Conservation (phyloP, 1,140 invertebrate genomes). For the Neelides sp. region DNA sequence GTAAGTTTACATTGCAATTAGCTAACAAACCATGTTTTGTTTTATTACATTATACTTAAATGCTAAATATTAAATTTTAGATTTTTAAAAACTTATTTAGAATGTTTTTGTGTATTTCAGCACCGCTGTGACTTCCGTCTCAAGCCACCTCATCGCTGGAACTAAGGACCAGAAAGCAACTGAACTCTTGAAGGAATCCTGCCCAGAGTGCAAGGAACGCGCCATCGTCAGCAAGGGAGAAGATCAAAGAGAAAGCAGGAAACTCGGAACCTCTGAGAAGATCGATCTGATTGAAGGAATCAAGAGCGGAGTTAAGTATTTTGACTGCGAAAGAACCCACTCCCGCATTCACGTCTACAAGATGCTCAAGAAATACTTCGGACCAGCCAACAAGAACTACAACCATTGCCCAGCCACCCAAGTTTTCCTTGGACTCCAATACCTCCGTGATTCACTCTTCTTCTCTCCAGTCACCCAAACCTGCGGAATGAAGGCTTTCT, state of each 20-base stretch:
- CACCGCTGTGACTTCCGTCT: slow-evolving; percentile 17
- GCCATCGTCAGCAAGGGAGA: slow-evolving; percentile 26
- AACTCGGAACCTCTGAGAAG: slow-evolving; percentile 24
- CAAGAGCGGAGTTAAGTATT: slow-evolving; percentile 26
- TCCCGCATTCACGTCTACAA: slow-evolving; percentile 20
- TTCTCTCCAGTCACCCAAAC: slow-evolving; percentile 29
- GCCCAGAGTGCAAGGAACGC: slow-evolving; percentile 15
- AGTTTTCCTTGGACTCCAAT: slow-evolving; percentile 21
- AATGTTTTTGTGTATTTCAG: too few relatives aligned
- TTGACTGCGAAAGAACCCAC: slow-evolving; percentile 29
- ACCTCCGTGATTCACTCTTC: slow-evolving; percentile 23
- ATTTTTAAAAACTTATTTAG: too few relatives aligned
- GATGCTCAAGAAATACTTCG: slow-evolving; percentile 25
- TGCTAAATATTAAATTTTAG: too few relatives aligned
- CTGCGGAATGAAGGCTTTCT: slow-evolving; percentile 30
- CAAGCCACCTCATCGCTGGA: slow-evolving; percentile 3
- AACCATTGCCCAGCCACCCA: slow-evolving; percentile 9
- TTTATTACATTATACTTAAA: too few relatives aligned
- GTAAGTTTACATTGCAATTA: too few relatives aligned
- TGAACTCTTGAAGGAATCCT: slow-evolving; percentile 15
- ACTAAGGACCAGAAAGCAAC: slow-evolving; percentile 8
- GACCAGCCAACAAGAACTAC: slow-evolving; percentile 29
- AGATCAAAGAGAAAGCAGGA: slow-evolving; percentile 11
- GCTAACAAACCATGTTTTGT: too few relatives aligned
- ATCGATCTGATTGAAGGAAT: slow-evolving; percentile 26